Evolutionary conservation across 1,140 invertebrate genomes (phyloP), one percentile per base, ranked within the genome.

Genomic region (Laupala kohalensis): DNA sequence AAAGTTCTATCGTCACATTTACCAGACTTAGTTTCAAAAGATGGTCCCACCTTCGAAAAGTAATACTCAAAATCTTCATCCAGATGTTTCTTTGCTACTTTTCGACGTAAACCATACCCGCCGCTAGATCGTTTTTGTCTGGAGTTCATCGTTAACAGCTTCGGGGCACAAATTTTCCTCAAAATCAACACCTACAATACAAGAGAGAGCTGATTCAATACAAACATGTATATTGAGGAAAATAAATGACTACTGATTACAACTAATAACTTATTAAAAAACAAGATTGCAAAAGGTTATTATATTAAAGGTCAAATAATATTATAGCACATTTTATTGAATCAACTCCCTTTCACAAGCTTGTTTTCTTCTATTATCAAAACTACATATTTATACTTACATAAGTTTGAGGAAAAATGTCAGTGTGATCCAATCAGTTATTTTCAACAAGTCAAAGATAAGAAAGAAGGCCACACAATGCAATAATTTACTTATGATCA

Each of bases 11-110:
- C n/a, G 26, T 25, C 27, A 62, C 23, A 24, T 72, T 72, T 53
- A 72, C 26, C 64, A 27, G 71, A n/a, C 29, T 68, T 25, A 6
- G 25, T 6, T n/a, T 64, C 64, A 26, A 64, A 62, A 69, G 64
- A 53, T 24, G 72, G 27, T 53, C 64, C 65, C 23, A 69, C 62
- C 30, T 73, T 73, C 12, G 73, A 73, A 67, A 73, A 71, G 24
- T 73, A 73, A 15, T 73, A 73, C 28, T 73, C 73, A 69, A 73
- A 73, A 66, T 73, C 73, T 28, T 72, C 70, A 72, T 73, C 70
- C 69, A 68, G 30, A 25, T 64, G 63, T 69, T 71, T 71, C 66
- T 72, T 73, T 26, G 67, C 70, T n/a, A 66, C 66, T 69, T 72
- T 72, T 69, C 70, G 53, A 24, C 73, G 73, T 24, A 73, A 69